Evolutionary conservation across 2,888 invertebrate genomes (phyloP), one percentile per base, ranked within the genome.

Genomic region (Ceramica pisi): DNA sequence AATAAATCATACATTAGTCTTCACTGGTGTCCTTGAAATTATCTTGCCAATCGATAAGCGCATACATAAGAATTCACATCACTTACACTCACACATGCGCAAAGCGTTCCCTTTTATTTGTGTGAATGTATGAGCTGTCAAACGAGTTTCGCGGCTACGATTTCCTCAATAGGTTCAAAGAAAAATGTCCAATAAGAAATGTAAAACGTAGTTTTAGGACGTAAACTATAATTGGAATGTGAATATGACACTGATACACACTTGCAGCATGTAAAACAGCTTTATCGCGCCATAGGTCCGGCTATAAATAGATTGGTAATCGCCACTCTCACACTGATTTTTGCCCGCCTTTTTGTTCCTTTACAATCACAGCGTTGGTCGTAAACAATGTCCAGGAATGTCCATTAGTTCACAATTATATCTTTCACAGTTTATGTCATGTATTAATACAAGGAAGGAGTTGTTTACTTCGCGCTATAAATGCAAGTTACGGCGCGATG

Each of bases 1-100:
- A 75, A 84, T 83, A 82, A 84, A 80, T 84, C 80, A 84, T 87
- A 80, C 76, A 83, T 85, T 78, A 83, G 83, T 87, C 86, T 87
- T 80, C 77, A 86, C 80, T 71, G 77, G 75, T 88, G 94, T 84
- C 95, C 94, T 95, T 95, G 95, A 94, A 94, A 90, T 94, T 91
- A 94, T 94, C 94, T 92, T 89, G 87, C 89, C 91, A 94, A 95
- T 95, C 95, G 95, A 95, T 95, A 95, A 94, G 91, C 91, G 87
- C 88, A 83, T 83, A 82, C 76, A 82, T 75, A 94, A 92, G 92
- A 93, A 94, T 89, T 94, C 92, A 94, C 95, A 95, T 95, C 95
- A 94, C 95, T 95, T 84, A 73, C 77, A 90, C 92, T 77, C 93
- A 94, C 92, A 95, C 94, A 91, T 92, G 91, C 92, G 91, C 92